A percentile compares a stretch with the other conserved stretches of the same genome.
phyloP scores from a whole-genome alignment of 1,140 invertebrate species.

The Meloidogyne hapla region DNA sequence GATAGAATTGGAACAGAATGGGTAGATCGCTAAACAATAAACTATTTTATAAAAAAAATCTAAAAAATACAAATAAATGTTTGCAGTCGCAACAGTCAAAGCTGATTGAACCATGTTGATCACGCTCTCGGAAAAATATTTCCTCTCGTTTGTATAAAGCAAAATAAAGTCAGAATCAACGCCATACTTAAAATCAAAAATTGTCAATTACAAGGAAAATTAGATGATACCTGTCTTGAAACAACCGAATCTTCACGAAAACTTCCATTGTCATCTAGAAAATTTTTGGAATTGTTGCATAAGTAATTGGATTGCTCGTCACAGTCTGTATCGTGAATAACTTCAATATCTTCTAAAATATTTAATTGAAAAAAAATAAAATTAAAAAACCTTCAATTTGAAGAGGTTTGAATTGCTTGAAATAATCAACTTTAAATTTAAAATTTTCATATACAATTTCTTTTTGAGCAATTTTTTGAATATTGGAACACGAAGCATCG shows the following conservation, averaged over 20 bases:
- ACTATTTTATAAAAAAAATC: neutral
- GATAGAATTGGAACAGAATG: slow-evolving; percentile 40
- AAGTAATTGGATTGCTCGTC: neutral
- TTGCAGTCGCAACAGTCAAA: slow-evolving; percentile 33
- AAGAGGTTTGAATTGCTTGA: neutral
- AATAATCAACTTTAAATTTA: slow-evolving; percentile 6
- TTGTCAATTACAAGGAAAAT: neutral
- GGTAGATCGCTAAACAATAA: slow-evolving; percentile 44
- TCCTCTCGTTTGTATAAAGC: slow-evolving; percentile 30
- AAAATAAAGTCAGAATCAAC: slow-evolving; percentile 39
- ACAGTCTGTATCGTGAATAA: neutral
- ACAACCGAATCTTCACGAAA: slow-evolving; percentile 11
- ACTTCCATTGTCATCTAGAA: neutral
- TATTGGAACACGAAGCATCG: too few species aligned
- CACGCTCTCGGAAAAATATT: slow-evolving; percentile 20
- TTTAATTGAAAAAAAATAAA: neutral
- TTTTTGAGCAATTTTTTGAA: neutral
- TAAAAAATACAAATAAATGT: slow-evolving; percentile 37
- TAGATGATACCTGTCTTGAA: slow-evolving; percentile 20
- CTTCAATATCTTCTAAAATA: neutral
- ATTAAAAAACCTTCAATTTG: neutral
- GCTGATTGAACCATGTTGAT: slow-evolving; percentile 41
- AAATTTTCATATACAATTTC: neutral
- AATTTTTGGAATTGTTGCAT: neutral
- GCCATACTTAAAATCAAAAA: slow-evolving; percentile 42